Evolutionary conservation across 1,140 invertebrate genomes (phyloP), one percentile per base, ranked within the genome.

Genomic region (Ceratina calcarata): DNA sequence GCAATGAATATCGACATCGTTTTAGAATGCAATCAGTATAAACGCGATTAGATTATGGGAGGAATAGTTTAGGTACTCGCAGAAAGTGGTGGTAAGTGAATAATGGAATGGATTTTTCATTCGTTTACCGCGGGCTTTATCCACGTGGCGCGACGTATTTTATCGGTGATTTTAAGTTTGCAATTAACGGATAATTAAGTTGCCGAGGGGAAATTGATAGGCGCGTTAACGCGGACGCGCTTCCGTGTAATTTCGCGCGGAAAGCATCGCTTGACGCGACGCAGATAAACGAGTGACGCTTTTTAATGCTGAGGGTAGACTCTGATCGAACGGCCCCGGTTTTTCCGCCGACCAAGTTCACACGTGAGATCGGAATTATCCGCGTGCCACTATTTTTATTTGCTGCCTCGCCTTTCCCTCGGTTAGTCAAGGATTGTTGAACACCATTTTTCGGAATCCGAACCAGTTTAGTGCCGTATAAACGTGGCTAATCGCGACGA

Each of bases 181-280:
- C 60, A 64, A 64, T 73, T 64, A 73, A n/a, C 71, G 22, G 58
- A 62, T 64, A 62, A 73, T 73, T 62, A 62, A 73, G 71, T 64
- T 49, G 18, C 18, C 24, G 57, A 12, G 57, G 20, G 12, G 10
- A 61, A 61, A 73, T 73, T 73, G 37, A 62, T 62, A n/a, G 45
- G 22, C 58, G 37, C 58, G 57, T 72, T 62, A 61, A 61, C 32
- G n/a, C 22, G 37, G 37, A 18, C 57, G 53, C 37, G 45, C 18
- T 64, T 27, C 22, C 22, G 24, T 49, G 60, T 64, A 73, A 73
- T 72, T 72, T 61, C n/a, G 32, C 32, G 27, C 12, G 68, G 53
- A 58, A 37, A 37, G 58, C 22, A 1, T n/a, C 37, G 37, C 37
- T 45, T 45, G 37, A 45, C 37, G 22, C 58, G 70, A 72, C 57